phyloP scores from a whole-genome alignment of 2,888 invertebrate genomes.

The Diplazon laetatorius region DNA sequence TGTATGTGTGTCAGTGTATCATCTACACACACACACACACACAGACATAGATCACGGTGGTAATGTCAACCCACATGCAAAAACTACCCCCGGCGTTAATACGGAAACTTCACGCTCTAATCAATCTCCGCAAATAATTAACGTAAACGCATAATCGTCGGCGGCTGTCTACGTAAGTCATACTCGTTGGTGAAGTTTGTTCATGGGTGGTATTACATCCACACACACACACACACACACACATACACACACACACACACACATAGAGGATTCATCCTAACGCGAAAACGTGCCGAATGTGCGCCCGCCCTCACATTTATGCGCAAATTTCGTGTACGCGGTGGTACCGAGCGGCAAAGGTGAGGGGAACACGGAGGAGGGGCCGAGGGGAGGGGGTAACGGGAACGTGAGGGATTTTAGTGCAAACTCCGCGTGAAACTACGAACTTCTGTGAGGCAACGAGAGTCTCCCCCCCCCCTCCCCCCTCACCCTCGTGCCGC shows the following conservation, averaged over 20 bases:
- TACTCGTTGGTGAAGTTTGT: conserved; percentile 45
- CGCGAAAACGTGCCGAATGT: background rate
- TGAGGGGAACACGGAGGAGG: too few species aligned
- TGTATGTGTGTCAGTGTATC: too few species aligned
- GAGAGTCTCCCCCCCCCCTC: conserved; percentile 20
- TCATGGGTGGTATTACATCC: conserved; percentile 41
- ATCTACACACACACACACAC: too few species aligned
- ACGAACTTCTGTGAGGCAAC: conserved; percentile 54
- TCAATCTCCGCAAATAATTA: conserved; percentile 35
- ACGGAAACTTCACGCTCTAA: conserved; percentile 13
- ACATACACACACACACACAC: background rate
- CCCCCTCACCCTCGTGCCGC: background rate
- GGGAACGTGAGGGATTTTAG: too few species aligned
- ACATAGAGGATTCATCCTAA: background rate
- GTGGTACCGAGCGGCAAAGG: conserved; percentile 2
- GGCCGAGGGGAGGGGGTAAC: background rate
- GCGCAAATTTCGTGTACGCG: conserved; percentile 47
- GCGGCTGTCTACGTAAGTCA: conserved; percentile 41
- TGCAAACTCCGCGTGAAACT: conserved; percentile 59
- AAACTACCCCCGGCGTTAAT: background rate
- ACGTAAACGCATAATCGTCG: conserved; percentile 40
- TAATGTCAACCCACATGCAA: background rate
- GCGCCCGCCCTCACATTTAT: conserved; percentile 11
- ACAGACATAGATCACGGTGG: too few species aligned
- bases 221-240: conserved; percentile 30